These are phyloP conservation scores for Cotesia congregata DNA, from an alignment of 2,888 invertebrate genomes.

Conservation along the genomic window DNA sequence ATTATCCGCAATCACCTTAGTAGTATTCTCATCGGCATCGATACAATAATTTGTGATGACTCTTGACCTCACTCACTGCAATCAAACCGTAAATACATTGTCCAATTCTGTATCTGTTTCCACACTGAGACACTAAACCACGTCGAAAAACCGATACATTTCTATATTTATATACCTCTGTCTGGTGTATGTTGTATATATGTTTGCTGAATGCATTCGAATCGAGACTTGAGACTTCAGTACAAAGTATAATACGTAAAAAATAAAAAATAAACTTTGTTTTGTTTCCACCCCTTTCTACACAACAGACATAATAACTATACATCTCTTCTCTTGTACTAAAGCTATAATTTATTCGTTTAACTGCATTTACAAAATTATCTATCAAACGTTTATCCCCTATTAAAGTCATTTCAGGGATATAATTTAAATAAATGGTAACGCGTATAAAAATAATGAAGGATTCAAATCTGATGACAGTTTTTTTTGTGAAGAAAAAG, in stretches of 20 bases:
- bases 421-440: conserved; percentile 4
- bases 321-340: not conserved
- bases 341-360: conserved; percentile 19
- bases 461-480: too few relatives aligned
- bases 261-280: not conserved
- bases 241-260: not conserved
- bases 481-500: too few relatives aligned
- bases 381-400: conserved; percentile 12
- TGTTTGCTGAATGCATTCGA: not conserved
- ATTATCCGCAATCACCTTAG: conserved; percentile 32
- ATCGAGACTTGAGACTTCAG: not conserved
- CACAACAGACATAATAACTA: not conserved
- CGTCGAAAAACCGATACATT: not conserved
- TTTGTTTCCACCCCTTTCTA: not conserved
- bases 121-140: not conserved
- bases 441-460: too few relatives aligned
- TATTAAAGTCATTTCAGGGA: conserved; percentile 4
- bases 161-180: too few relatives aligned
- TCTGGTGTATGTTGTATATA: not conserved
- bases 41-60: conserved; percentile 52
- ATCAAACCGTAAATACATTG: conserved; percentile 58
- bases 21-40: conserved; percentile 35
- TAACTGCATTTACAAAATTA: conserved; percentile 16
- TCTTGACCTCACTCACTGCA: conserved; percentile 58
- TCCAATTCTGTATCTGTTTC: conserved; percentile 19